These are phyloP conservation scores for Cancer borealis DNA, from an alignment of 2,888 invertebrate genomes.

Conservation along the genomic window DNA sequence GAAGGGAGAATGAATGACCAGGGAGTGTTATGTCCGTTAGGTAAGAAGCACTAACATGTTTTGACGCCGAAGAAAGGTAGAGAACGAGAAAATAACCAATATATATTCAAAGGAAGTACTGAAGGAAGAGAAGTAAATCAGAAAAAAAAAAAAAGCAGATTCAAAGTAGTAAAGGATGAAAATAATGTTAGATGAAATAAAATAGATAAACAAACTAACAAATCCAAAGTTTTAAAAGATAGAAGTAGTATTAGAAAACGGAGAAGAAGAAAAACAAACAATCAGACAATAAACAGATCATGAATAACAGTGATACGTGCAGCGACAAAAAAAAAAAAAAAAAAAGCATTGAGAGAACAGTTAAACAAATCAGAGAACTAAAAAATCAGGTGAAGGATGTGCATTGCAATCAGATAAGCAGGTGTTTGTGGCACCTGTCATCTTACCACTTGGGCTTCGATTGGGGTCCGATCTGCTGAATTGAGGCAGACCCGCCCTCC, in stretches of 20 bases:
- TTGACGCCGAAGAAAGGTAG: not conserved
- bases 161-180: not conserved
- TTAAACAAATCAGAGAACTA: not conserved
- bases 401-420: not conserved
- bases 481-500: not conserved
- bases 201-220: no score
- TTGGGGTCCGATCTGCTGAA: not conserved
- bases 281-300: no score
- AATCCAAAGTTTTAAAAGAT: no score
- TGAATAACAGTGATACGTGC: not conserved
- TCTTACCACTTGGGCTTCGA: slow-evolving; percentile 2
- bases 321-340: not conserved
- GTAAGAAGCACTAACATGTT: not conserved
- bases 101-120: not conserved
- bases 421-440: not conserved
- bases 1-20: not conserved
- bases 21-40: not conserved
- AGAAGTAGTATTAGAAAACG: no score
- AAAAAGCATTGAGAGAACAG: not conserved
- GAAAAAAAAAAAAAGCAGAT: not conserved
- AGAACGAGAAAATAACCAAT: not conserved
- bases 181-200: no score
- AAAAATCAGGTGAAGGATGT: not conserved
- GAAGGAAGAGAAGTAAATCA: not conserved
- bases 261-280: no score